A percentile compares a stretch with the other conserved stretches of the same genome.
These are phyloP conservation scores for Hippoglossus stenolepis DNA, from an alignment of 2,113 vertebrate genomes.

Conservation along the genomic window DNA sequence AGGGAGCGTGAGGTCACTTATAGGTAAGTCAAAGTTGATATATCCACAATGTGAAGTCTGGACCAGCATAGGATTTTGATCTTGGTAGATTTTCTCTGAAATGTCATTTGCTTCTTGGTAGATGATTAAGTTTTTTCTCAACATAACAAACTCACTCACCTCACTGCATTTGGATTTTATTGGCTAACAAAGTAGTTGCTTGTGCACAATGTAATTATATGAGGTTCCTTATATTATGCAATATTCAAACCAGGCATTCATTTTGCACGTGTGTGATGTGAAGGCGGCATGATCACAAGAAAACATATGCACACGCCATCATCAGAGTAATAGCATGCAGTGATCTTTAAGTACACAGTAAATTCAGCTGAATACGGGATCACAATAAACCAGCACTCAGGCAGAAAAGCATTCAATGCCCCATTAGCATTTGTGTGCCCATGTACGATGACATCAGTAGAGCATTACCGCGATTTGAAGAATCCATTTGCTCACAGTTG, in stretches of 20 bases:
- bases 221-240: background rate
- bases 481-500: slow-evolving; percentile 53
- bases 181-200: background rate
- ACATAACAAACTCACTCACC: background rate
- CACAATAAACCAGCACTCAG: slow-evolving; percentile 29
- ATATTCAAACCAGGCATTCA: background rate
- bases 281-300: background rate
- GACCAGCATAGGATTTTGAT: background rate
- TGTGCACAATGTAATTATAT: background rate
- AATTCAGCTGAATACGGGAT: slow-evolving; percentile 31
- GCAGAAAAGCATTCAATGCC: slow-evolving; percentile 24
- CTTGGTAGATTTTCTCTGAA: background rate
- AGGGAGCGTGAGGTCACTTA: no score
- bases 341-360: slow-evolving; percentile 33
- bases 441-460: slow-evolving; percentile 39
- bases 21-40: background rate
- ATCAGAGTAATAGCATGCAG: slow-evolving; percentile 10
- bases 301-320: slow-evolving; percentile 1
- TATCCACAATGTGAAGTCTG: background rate
- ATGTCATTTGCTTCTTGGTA: background rate
- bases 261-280: background rate
- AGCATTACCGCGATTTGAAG: slow-evolving; percentile 49
- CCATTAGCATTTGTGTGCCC: slow-evolving; percentile 39
- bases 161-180: background rate
- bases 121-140: background rate